These are phyloP conservation scores for Palythoa grandis DNA, from an alignment of 92 coral and sea anemone genomes.

Conservation along the genomic window DNA sequence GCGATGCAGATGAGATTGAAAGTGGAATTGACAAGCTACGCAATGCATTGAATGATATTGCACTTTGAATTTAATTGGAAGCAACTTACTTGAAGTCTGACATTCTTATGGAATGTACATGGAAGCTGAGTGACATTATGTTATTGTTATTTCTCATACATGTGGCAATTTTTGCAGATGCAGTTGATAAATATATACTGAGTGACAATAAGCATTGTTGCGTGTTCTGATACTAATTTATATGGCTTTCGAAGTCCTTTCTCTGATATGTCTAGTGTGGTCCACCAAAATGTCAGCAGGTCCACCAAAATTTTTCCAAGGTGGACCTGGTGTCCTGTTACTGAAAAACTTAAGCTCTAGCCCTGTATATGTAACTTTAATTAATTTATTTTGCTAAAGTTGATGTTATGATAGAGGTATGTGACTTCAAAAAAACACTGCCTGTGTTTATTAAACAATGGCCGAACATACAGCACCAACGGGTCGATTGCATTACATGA, in stretches of 20 bases:
- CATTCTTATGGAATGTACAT: neutral
- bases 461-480: too few relatives aligned
- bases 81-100: slow-evolving; percentile 25
- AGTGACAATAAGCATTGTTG: neutral
- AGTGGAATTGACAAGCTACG: slow-evolving; percentile 15
- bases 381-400: too few relatives aligned
- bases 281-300: slow-evolving; percentile 49
- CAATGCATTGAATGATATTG: slow-evolving; percentile 40
- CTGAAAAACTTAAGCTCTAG: neutral
- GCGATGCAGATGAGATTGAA: slow-evolving; percentile 29
- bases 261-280: slow-evolving; percentile 32
- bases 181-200: slow-evolving; percentile 19
- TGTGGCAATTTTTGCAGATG: slow-evolving; percentile 28
- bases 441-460: too few relatives aligned
- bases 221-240: neutral
- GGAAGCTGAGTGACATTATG: slow-evolving; percentile 23
- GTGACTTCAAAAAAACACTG: too few relatives aligned
- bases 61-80: slow-evolving; percentile 22
- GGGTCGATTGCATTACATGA: too few relatives aligned
- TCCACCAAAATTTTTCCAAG: slow-evolving; percentile 33
- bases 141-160: slow-evolving; percentile 15
- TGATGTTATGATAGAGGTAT: too few relatives aligned
- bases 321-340: slow-evolving; percentile 41
- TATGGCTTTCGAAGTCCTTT: slow-evolving; percentile 9
- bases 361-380: too few relatives aligned